phyloP scores from a whole-genome alignment of 2,797 vertebrate species.

The Acanthurus tractus region DNA sequence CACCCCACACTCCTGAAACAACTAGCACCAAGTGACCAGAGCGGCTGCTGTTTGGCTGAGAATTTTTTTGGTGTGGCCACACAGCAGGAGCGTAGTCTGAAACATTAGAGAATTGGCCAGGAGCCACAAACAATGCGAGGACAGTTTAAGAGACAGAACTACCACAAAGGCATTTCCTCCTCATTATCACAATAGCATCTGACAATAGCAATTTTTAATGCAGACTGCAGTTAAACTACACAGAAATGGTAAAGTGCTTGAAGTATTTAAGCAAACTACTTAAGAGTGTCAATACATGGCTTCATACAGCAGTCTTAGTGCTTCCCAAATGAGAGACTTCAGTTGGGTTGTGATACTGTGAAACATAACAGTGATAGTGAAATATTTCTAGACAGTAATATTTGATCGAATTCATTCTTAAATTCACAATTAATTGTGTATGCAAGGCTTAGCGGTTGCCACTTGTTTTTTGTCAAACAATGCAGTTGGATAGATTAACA shows the following conservation, averaged over 20 bases:
- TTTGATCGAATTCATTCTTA: neutral
- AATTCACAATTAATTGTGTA: neutral
- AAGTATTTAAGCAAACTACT: neutral
- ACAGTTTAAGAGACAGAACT: conserved; percentile 25
- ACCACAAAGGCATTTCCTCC: neutral
- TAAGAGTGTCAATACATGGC: neutral
- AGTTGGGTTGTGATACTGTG: neutral
- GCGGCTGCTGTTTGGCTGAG: neutral
- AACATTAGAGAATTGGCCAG: neutral
- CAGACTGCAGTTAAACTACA: neutral
- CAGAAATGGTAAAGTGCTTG: neutral
- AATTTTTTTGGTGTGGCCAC: conserved; percentile 1
- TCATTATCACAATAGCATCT: too few species aligned
- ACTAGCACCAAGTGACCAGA: neutral
- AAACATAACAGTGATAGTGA: too few species aligned
- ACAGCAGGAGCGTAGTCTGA: neutral
- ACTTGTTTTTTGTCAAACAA: neutral
- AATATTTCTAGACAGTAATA: too few species aligned
- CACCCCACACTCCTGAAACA: neutral
- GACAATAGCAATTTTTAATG: neutral
- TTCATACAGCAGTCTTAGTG: too few species aligned
- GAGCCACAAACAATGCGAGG: neutral
- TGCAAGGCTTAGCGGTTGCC: neutral
- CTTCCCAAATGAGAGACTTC: neutral
- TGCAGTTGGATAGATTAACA: neutral